phyloP scores from a whole-genome alignment of 1,140 invertebrate genomes.

The Capitella teleta region DNA sequence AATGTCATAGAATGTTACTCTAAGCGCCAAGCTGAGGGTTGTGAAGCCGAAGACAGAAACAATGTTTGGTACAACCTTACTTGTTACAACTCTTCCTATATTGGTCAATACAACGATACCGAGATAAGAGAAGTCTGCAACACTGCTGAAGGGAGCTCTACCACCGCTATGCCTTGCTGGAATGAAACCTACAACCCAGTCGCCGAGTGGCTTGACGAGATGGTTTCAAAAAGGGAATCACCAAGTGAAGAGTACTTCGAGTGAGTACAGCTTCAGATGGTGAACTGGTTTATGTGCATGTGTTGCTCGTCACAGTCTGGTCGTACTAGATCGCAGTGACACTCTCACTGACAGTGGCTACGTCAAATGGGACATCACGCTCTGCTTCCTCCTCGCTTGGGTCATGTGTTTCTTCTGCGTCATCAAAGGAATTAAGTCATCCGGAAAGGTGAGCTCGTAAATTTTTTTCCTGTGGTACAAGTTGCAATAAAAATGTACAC shows the following conservation, averaged over 20 bases:
- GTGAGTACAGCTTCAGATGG: constrained; percentile 37
- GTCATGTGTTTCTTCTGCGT: constrained; percentile 75
- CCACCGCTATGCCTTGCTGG: not conserved
- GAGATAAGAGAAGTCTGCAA: not conserved
- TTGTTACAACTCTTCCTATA: constrained; percentile 3
- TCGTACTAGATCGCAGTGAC: constrained; percentile 44
- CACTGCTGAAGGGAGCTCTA: no score
- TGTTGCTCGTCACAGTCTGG: constrained; percentile 6
- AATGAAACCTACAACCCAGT: constrained; percentile 11
- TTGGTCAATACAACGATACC: not conserved
- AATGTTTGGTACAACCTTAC: not conserved
- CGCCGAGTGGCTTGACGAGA: constrained; percentile 13
- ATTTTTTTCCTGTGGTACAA: no score
- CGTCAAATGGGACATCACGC: constrained; percentile 72
- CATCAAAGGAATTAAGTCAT: constrained; percentile 42
- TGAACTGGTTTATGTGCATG: not conserved
- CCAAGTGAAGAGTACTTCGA: constrained; percentile 56
- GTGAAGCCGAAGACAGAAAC: not conserved
- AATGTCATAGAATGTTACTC: constrained; percentile 9
- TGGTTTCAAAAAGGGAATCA: constrained; percentile 27
- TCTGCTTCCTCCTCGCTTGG: constrained; percentile 81
- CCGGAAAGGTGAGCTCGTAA: constrained; percentile 48
- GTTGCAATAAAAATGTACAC: no score
- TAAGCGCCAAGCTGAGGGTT: not conserved
- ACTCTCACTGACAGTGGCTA: constrained; percentile 75